Conservation (phyloP, 2,113 vertebrate species). For the Ictidomys tridecemlineatus region DNA sequence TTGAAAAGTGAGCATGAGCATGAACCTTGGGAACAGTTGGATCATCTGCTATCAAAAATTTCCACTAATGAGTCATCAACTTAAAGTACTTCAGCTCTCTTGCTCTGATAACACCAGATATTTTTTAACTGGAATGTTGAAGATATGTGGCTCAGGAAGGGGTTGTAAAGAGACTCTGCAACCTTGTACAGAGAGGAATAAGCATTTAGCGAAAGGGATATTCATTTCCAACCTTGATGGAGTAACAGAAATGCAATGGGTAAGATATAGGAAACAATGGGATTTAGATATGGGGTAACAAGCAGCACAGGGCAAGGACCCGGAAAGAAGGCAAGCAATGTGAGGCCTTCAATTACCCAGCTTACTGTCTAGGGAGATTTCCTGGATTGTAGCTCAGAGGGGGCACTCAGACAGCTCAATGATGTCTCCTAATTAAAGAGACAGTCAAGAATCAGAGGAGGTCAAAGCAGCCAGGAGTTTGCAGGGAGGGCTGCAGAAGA, state of each 20-base stretch:
- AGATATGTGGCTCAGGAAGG: neutral
- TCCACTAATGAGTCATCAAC: neutral
- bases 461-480: neutral
- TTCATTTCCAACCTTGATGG: neutral
- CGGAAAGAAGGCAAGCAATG: neutral
- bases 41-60: neutral
- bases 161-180: neutral
- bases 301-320: neutral
- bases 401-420: neutral
- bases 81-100: neutral
- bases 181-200: neutral
- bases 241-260: neutral
- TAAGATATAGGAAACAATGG: neutral
- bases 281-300: neutral
- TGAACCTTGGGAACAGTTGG: neutral
- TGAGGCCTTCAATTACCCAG: neutral
- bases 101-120: neutral
- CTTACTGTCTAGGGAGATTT: neutral
- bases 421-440: neutral
- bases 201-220: neutral
- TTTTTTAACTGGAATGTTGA: neutral
- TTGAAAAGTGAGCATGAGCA: neutral
- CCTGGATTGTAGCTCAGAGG: neutral
- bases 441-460: neutral
- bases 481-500: neutral